phyloP scores from a whole-genome alignment of 2,797 vertebrate species.

The Percopsis omiscomaycus region DNA sequence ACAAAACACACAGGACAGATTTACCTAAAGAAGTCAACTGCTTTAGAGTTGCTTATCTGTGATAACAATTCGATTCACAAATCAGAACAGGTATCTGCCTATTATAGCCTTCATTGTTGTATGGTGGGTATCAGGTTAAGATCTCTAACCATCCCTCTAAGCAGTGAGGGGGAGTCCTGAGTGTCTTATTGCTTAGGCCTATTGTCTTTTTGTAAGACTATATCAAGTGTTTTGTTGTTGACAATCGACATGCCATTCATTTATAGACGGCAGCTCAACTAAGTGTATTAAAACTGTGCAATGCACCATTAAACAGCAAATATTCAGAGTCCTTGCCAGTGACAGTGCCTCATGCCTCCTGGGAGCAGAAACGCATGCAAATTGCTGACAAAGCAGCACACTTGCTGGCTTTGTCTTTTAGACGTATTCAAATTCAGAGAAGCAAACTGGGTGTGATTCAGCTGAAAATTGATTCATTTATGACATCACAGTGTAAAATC shows the following conservation, averaged over 20 bases:
- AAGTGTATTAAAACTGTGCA: conserved; percentile 23
- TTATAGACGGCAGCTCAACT: conserved; percentile 8
- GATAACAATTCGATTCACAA: too few relatives aligned
- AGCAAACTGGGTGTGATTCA: neutral
- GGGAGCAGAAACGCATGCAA: conserved; percentile 16
- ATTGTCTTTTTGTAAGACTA: too few relatives aligned
- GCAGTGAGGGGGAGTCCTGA: too few relatives aligned
- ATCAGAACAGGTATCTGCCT: too few relatives aligned
- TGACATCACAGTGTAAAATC: neutral
- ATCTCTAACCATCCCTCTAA: too few relatives aligned
- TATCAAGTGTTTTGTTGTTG: too few relatives aligned
- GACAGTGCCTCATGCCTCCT: conserved; percentile 3
- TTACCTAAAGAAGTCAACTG: too few relatives aligned
- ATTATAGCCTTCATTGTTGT: too few relatives aligned
- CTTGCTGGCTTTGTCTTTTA: neutral
- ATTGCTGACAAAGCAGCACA: conserved; percentile 25
- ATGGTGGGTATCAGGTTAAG: too few relatives aligned
- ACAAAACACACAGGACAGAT: neutral
- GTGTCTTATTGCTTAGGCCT: too few relatives aligned
- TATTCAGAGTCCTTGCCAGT: conserved; percentile 1
- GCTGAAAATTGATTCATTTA: neutral
- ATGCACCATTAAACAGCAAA: conserved; percentile 9
- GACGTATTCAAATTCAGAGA: neutral
- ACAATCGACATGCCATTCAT: neutral
- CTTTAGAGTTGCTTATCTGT: too few relatives aligned